phyloP scores from a whole-genome alignment of 2,888 invertebrate species.

The Nemoura dubitans region DNA sequence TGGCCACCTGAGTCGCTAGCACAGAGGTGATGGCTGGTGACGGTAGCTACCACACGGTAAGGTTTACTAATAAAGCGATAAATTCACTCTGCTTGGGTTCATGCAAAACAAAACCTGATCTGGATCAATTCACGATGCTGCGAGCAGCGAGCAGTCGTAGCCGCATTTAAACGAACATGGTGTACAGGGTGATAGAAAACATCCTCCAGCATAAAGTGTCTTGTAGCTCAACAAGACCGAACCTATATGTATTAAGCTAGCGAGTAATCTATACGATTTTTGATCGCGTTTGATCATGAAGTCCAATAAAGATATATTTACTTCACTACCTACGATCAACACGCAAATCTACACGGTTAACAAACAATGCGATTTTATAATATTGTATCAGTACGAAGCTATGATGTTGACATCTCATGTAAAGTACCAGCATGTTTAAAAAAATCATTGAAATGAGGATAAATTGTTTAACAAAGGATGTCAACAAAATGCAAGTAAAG shows the following conservation, averaged over 20 bases:
- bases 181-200: constrained; percentile 12
- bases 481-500: background rate
- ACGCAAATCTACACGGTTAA: too few relatives aligned
- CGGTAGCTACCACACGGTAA: background rate
- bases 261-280: too few relatives aligned
- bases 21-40: background rate
- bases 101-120: constrained; percentile 1
- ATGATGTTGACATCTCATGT: too few relatives aligned
- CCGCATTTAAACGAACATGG: background rate
- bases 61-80: background rate
- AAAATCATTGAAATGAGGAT: background rate
- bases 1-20: background rate
- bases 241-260: too few relatives aligned
- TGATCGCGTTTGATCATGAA: too few relatives aligned
- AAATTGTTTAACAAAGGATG: background rate
- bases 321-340: too few relatives aligned
- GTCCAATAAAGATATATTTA: too few relatives aligned
- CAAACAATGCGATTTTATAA: too few relatives aligned
- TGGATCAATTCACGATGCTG: background rate
- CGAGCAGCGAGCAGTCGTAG: too few relatives aligned
- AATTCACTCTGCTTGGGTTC: background rate
- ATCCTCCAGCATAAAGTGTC: background rate
- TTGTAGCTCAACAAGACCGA: background rate
- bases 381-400: too few relatives aligned
- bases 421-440: background rate